Percentiles rank a stretch among this genome's conserved stretches.
These are phyloP conservation scores for Cerceris ruficornis DNA, from an alignment of 2,888 invertebrate genomes.

Conservation along the genomic window DNA sequence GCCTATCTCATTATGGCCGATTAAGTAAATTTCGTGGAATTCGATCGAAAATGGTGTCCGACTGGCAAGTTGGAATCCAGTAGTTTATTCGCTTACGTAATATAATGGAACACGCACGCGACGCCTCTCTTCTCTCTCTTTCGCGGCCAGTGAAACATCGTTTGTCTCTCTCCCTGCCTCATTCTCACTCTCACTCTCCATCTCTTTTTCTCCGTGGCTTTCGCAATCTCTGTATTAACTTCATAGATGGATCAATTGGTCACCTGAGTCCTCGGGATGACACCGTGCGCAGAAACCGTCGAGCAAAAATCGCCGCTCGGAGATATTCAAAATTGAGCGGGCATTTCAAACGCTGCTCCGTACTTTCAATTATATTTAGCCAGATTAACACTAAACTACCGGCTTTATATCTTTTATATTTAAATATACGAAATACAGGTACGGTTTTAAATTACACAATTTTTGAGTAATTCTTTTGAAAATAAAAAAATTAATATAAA, in stretches of 20 bases:
- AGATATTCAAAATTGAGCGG: slow-evolving; percentile 1
- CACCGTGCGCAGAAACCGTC: not conserved
- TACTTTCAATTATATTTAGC: too few species aligned
- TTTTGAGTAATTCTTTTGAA: too few species aligned
- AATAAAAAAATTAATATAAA: too few species aligned
- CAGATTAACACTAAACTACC: too few species aligned
- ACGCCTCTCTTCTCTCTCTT: slow-evolving; percentile 17
- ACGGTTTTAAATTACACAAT: too few species aligned
- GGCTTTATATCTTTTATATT: too few species aligned
- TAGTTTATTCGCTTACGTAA: slow-evolving; percentile 55
- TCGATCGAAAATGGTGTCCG: slow-evolving; percentile 28
- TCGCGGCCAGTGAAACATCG: too few species aligned
- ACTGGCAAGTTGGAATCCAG: slow-evolving; percentile 41
- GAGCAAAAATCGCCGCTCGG: slow-evolving; percentile 8
- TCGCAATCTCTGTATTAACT: slow-evolving; percentile 50
- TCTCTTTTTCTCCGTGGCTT: slow-evolving; percentile 8
- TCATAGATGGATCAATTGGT: slow-evolving; percentile 43
- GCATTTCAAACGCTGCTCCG: not conserved
- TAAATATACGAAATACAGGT: too few species aligned
- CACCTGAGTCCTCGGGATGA: slow-evolving; percentile 20
- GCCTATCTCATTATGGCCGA: slow-evolving; percentile 1
- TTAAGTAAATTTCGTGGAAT: slow-evolving; percentile 25
- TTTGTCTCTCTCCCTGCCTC: slow-evolving; percentile 1
- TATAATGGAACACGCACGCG: slow-evolving; percentile 42
- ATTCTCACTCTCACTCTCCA: not conserved